Conservation (phyloP, 2,113 vertebrate genomes). For the Crocuta crocuta region DNA sequence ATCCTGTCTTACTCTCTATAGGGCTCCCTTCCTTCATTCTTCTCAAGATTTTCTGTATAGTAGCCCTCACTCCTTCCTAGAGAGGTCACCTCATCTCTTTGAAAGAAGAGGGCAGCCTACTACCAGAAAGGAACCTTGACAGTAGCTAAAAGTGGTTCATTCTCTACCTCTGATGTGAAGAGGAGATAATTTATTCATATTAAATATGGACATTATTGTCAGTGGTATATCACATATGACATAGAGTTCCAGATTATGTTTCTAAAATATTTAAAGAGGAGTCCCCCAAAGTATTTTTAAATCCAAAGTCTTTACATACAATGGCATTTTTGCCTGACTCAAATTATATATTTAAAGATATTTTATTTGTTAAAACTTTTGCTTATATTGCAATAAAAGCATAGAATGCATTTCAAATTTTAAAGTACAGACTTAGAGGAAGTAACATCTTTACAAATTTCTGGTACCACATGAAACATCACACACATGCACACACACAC, state of each 20-base stretch:
- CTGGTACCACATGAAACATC: neutral
- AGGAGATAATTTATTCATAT: neutral
- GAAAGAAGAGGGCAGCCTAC: neutral
- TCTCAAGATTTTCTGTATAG: neutral
- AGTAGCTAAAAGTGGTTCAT: neutral
- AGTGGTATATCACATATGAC: neutral
- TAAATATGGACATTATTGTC: neutral
- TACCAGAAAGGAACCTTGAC: neutral
- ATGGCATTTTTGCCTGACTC: neutral
- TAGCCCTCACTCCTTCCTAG: neutral
- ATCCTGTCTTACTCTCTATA: neutral
- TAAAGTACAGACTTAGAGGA: conserved; percentile 1
- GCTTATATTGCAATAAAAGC: neutral
- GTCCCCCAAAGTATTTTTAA: neutral
- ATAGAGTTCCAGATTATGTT: neutral
- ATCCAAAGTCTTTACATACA: neutral
- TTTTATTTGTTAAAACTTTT: neutral
- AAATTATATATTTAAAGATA: neutral
- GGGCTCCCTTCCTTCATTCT: neutral
- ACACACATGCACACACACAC: neutral
- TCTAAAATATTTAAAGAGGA: neutral
- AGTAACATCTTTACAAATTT: neutral
- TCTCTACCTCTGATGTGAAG: neutral
- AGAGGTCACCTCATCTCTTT: neutral
- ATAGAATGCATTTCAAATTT: neutral